Evolutionary conservation across 2,113 vertebrate genomes (phyloP).

Genomic region (Charadrius vociferus): DNA sequence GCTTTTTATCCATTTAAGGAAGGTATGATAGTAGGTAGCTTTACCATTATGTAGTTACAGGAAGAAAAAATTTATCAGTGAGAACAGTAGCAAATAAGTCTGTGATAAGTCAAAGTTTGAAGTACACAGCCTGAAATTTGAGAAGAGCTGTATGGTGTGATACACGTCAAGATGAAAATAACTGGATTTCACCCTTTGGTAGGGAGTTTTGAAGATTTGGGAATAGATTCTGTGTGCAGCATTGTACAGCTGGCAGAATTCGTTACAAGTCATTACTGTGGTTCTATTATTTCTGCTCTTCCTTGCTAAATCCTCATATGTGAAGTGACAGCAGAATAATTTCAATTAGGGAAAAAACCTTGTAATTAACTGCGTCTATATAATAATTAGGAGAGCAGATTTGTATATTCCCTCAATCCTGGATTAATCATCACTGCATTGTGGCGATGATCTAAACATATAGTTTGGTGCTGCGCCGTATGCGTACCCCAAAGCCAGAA

Average conservation of each 20-base stretch:
- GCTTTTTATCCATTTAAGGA: not conserved
- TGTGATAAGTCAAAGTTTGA: not conserved
- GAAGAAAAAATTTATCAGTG: not conserved
- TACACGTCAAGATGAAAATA: not conserved
- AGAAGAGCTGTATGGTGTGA: not conserved
- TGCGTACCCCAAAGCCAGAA: constrained; percentile 38
- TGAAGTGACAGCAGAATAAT: constrained; percentile 42
- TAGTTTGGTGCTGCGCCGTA: not conserved
- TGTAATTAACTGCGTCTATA: constrained; percentile 31
- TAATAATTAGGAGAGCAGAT: constrained; percentile 27
- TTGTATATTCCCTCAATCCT: not conserved
- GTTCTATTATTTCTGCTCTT: not conserved
- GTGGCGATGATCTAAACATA: not conserved
- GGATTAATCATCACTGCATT: constrained; percentile 9
- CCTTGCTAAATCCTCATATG: not conserved
- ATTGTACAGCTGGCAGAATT: not conserved
- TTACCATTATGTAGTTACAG: not conserved
- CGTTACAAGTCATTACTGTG: not conserved
- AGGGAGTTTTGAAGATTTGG: not conserved
- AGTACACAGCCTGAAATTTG: not conserved
- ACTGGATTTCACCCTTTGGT: not conserved
- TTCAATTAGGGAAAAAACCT: not conserved
- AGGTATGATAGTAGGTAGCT: not conserved
- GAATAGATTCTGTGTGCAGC: not conserved
- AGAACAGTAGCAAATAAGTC: not conserved